A percentile compares a stretch with the other conserved stretches of the same genome.
Conservation (phyloP, 2,797 vertebrate genomes). For the Anisognathus igniventris region DNA sequence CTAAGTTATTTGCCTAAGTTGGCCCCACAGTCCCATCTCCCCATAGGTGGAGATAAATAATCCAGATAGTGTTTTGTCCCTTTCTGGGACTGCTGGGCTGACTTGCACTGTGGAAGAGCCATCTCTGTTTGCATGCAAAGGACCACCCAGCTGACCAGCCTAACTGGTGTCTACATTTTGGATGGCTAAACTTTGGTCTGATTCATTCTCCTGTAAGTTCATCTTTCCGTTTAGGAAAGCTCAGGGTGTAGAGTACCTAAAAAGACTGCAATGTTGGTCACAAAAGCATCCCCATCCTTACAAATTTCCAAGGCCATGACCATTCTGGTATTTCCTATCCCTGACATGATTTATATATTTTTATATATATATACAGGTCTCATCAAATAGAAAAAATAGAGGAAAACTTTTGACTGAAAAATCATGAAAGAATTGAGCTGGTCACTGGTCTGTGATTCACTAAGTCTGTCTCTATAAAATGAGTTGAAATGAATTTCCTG, state of each 20-base stretch:
- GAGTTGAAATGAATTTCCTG: not conserved
- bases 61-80: not conserved
- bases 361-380: not conserved
- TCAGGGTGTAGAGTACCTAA: not conserved
- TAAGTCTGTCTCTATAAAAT: not conserved
- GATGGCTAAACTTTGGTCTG: not conserved
- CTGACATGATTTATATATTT: fast-evolving
- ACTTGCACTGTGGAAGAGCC: not conserved
- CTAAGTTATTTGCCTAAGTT: not conserved
- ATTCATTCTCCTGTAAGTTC: not conserved
- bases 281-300: not conserved
- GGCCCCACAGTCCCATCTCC: not conserved
- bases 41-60: not conserved
- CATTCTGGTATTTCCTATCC: not conserved
- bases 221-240: not conserved
- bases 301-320: not conserved
- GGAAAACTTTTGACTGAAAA: not conserved
- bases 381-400: not conserved
- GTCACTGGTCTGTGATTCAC: not conserved
- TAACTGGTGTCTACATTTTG: not conserved
- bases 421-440: not conserved
- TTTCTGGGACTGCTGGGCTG: not conserved
- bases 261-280: not conserved
- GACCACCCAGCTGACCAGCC: not conserved
- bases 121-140: not conserved